Percentiles rank a stretch among this genome's conserved stretches.
Conservation (phyloP, 2,113 vertebrate species). For the Marmota monax region DNA sequence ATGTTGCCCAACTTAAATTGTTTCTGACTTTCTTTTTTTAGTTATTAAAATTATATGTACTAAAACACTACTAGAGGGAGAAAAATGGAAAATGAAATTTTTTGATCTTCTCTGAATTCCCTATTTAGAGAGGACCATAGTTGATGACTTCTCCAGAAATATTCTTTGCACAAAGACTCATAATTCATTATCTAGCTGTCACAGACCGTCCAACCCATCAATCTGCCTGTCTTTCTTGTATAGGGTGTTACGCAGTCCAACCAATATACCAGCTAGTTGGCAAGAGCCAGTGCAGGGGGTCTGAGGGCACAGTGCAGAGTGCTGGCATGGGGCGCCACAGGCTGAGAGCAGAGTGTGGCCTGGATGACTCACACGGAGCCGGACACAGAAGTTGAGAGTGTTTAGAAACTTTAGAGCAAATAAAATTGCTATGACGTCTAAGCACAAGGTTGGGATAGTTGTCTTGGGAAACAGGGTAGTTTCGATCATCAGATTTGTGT, state of each 20-base stretch:
- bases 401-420: not conserved
- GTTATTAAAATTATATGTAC: not conserved
- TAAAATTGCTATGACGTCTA: not conserved
- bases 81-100: not conserved
- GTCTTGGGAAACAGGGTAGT: not conserved
- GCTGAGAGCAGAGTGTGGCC: not conserved
- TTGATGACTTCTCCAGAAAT: not conserved
- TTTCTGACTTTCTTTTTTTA: slow-evolving; percentile 6
- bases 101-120: not conserved
- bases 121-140: not conserved
- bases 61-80: not conserved
- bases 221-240: not conserved
- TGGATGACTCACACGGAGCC: not conserved
- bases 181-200: not conserved
- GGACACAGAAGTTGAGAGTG: not conserved
- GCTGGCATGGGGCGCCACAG: not conserved
- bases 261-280: not conserved
- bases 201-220: not conserved
- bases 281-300: not conserved
- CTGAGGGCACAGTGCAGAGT: not conserved
- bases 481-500: not conserved
- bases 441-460: not conserved
- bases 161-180: not conserved
- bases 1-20: not conserved
- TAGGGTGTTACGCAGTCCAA: not conserved